Conservation (phyloP, 2,888 invertebrate genomes). For the Stenodera caucasica region DNA sequence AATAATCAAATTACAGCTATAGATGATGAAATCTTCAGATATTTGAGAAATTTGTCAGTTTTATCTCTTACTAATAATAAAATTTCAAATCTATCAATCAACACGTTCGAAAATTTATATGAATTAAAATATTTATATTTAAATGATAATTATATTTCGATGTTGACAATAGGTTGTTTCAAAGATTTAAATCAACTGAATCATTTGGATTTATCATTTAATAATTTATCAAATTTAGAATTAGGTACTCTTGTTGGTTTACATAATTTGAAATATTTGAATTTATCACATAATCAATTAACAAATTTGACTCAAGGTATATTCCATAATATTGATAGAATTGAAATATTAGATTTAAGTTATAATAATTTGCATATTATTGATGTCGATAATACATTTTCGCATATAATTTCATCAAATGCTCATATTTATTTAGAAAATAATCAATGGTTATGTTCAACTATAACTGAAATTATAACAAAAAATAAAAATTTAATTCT, state of each 20-base stretch:
- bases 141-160: too few relatives aligned
- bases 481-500: too few relatives aligned
- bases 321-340: slow-evolving; percentile 9
- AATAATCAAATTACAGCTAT: slow-evolving; percentile 8
- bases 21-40: too few relatives aligned
- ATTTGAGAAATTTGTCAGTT: too few relatives aligned
- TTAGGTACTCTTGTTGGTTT: slow-evolving; percentile 3
- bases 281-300: not conserved
- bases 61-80: too few relatives aligned
- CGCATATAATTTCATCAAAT: not conserved
- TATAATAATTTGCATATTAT: slow-evolving; percentile 7
- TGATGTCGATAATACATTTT: not conserved
- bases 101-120: too few relatives aligned
- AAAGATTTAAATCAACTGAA: not conserved
- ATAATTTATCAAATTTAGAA: not conserved
- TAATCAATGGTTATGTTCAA: too few relatives aligned
- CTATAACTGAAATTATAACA: not conserved
- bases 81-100: too few relatives aligned
- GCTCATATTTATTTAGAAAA: not conserved
- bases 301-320: not conserved
- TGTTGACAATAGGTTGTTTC: too few relatives aligned
- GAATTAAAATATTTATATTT: not conserved
- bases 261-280: not conserved
- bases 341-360: not conserved
- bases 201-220: not conserved